Evolutionary conservation across 2,888 invertebrate genomes (phyloP).

Genomic region (Anticlea derivata): DNA sequence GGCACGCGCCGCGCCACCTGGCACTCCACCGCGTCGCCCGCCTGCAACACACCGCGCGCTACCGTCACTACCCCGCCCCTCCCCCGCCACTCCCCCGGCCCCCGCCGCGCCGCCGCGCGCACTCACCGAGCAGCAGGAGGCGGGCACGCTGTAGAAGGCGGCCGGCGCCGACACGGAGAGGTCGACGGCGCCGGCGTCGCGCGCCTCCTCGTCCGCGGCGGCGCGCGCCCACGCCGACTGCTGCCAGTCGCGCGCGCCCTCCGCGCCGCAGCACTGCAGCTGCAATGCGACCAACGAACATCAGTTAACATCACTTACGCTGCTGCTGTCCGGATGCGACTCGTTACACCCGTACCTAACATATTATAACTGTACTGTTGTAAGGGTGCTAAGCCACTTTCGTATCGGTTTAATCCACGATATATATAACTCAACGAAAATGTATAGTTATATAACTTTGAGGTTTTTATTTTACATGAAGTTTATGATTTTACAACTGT

Average conservation of each 20-base stretch:
- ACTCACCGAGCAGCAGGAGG: slow-evolving; percentile 57
- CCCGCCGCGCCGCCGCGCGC: slow-evolving; percentile 47
- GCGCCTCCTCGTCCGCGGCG: slow-evolving; percentile 51
- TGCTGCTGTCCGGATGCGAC: too few relatives aligned
- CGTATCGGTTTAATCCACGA: too few relatives aligned
- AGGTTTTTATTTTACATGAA: too few relatives aligned
- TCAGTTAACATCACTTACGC: too few relatives aligned
- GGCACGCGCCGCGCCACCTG: slow-evolving; percentile 52
- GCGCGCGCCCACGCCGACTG: slow-evolving; percentile 86
- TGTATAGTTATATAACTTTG: too few relatives aligned
- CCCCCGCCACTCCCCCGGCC: slow-evolving; percentile 49
- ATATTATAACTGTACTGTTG: too few relatives aligned
- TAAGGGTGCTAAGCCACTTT: too few relatives aligned
- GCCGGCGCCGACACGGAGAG: slow-evolving; percentile 64
- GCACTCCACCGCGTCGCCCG: slow-evolving; percentile 34
- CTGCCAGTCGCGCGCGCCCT: slow-evolving; percentile 96
- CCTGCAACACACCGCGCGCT: slow-evolving; percentile 25
- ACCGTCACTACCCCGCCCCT: slow-evolving; percentile 44
- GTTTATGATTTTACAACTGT: too few relatives aligned
- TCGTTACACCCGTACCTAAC: too few relatives aligned
- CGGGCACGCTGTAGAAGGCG: slow-evolving; percentile 64
- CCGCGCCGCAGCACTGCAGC: slow-evolving; percentile 97
- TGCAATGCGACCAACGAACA: slow-evolving; percentile 62
- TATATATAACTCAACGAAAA: too few relatives aligned
- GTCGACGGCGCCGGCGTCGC: slow-evolving; percentile 54